phyloP scores from a whole-genome alignment of 2,888 invertebrate species.

The Drosophila nigricruria region DNA sequence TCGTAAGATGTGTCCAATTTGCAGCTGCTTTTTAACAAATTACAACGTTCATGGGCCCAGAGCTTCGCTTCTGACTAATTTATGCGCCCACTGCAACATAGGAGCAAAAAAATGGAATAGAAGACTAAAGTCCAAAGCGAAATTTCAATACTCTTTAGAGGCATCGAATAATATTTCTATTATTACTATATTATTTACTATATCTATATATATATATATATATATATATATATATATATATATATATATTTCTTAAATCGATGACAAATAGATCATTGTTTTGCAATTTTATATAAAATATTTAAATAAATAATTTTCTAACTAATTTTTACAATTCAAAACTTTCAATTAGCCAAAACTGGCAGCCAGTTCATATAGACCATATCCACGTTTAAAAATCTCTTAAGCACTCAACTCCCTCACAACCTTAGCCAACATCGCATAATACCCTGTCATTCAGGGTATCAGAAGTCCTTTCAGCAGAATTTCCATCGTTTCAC shows the following conservation, averaged over 20 bases:
- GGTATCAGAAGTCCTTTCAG: not conserved
- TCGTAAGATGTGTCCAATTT: conserved; percentile 61
- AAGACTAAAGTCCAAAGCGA: not conserved
- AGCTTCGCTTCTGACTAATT: conserved; percentile 60
- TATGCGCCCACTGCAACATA: conserved; percentile 63
- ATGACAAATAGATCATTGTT: too few relatives aligned
- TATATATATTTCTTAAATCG: not conserved
- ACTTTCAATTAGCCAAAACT: too few relatives aligned
- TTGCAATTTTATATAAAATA: too few relatives aligned
- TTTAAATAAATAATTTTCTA: too few relatives aligned
- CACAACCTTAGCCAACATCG: too few relatives aligned
- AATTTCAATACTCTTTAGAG: conserved; percentile 26
- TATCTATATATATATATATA: too few relatives aligned
- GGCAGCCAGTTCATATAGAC: not conserved
- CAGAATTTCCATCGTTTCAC: conserved; percentile 23
- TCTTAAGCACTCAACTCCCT: too few relatives aligned
- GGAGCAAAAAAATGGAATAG: conserved; percentile 15
- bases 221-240: too few relatives aligned
- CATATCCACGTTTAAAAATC: too few relatives aligned
- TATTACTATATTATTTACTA: not conserved
- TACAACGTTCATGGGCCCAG: conserved; percentile 43
- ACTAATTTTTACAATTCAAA: not conserved
- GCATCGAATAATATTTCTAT: not conserved
- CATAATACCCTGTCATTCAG: not conserved
- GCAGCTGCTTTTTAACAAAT: conserved; percentile 56